A percentile compares a stretch with the other conserved stretches of the same genome.
Evolutionary conservation across 2,888 invertebrate species (phyloP).

Genomic region (Spialia ferax): DNA sequence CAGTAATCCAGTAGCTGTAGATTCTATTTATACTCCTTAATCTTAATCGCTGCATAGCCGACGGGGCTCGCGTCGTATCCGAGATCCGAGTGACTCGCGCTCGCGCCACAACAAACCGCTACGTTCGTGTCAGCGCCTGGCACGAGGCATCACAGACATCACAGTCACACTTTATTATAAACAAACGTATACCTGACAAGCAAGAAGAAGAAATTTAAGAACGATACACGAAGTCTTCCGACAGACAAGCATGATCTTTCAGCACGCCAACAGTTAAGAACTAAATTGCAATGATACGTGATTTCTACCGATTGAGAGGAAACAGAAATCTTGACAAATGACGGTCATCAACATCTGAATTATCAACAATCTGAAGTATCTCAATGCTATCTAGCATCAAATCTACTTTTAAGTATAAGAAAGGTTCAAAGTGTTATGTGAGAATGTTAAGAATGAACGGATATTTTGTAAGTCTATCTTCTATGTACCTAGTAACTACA

Average conservation of each 20-base stretch:
- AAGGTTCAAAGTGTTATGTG: not conserved
- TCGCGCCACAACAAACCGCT: constrained; percentile 48
- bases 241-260: constrained; percentile 10
- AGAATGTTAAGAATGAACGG: not conserved
- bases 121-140: constrained; percentile 34
- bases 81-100: constrained; percentile 63
- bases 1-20: constrained; percentile 53
- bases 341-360: not conserved
- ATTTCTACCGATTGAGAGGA: constrained; percentile 3
- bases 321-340: no score
- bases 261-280: constrained; percentile 5
- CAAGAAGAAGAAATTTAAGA: no score
- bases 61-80: constrained; percentile 59
- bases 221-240: constrained; percentile 18
- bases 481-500: no score
- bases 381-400: not conserved
- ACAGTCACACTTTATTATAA: not conserved
- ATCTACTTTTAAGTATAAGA: not conserved
- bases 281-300: constrained; percentile 11
- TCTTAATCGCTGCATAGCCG: constrained; percentile 63
- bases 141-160: constrained; percentile 29
- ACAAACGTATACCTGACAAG: constrained; percentile 18
- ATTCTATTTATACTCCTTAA: constrained; percentile 59
- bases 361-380: not conserved
- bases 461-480: no score